Base-by-base conservation (phyloP, 1,140 invertebrate genomes). In the Trichoplusia ni region DNA sequence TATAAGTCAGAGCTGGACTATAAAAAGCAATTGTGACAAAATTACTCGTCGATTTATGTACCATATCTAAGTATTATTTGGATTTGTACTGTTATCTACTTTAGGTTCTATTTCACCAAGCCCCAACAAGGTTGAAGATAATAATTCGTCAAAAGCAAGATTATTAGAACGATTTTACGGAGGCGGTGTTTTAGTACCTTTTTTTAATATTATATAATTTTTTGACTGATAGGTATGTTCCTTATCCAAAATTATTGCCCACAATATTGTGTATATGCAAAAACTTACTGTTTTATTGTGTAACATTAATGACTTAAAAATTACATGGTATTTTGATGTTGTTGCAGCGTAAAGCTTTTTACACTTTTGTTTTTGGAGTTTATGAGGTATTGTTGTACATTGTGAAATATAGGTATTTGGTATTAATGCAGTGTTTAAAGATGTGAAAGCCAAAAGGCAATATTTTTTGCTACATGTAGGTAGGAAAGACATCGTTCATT, bases 1-100 rank as follows among this genome's bases (percentile, higher is more conserved):
- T n/a, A 63, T 19, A 3, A 76, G 85, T 86, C 84, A 75, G 42
- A 53, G 82, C 83, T 78, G 69, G 82, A 90, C 87, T 86, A 77
- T 85, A 90, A 90, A 88, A 67, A 77, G 79, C 79, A 76, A 75
- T 77, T 81, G 72, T 74, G 64, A 71, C 67, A 69, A 73, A 68
- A 31, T 64, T 62, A 61, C 25, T 38, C 33, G 33, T 54, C 49
- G 51, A 25, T 64, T 64, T 54, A 47, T 35, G 19, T 49, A 62
- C 46, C 59, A 62, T 62, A 64, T 64, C 47, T 44, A 33, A 64
- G 13, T 60, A 56, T 49, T 44, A 42, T 29, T 64, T 64, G 44
- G 16, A 56, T 37, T 56, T 47, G 37, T 47, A 44, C 56, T 51
- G 37, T 44, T 53, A 47, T 21, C 27, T 42, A 58, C 31, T 44